These are phyloP conservation scores for Lycaon pictus DNA, from an alignment of 2,113 vertebrate genomes.

Conservation along the genomic window DNA sequence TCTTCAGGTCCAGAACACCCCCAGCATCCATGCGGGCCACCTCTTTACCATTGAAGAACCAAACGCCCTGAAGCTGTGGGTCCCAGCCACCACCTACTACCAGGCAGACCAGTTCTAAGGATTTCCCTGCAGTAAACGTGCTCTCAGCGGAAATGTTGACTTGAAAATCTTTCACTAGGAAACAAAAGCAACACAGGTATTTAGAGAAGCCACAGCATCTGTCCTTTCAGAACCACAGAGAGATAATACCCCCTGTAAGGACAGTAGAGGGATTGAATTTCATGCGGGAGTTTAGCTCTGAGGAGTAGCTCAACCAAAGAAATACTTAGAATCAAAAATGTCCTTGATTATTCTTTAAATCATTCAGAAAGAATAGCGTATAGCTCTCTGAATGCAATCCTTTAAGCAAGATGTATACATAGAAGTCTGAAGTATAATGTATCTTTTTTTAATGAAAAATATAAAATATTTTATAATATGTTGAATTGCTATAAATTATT, in stretches of 20 bases:
- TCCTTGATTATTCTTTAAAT: not conserved
- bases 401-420: not conserved
- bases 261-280: not conserved
- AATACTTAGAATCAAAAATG: not conserved
- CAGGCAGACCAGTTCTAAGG: constrained; percentile 86
- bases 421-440: not conserved
- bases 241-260: not conserved
- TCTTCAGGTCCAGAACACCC: constrained; percentile 84
- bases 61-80: constrained; percentile 87
- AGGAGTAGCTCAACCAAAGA: not conserved
- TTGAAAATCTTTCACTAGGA: constrained; percentile 83
- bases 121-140: constrained; percentile 85
- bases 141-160: constrained; percentile 78
- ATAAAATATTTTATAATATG: not conserved
- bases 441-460: not conserved
- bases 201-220: not conserved
- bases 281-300: not conserved
- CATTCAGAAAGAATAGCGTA: not conserved
- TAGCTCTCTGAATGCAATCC: not conserved
- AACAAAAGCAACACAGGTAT: constrained; percentile 60
- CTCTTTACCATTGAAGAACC: constrained; percentile 83
- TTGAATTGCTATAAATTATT: not conserved
- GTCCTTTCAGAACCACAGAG: not conserved
- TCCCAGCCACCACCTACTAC: constrained; percentile 77
- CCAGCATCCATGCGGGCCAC: constrained; percentile 86